Evolutionary conservation across 2,888 invertebrate species (phyloP).

Genomic region (Maniola hyperantus): DNA sequence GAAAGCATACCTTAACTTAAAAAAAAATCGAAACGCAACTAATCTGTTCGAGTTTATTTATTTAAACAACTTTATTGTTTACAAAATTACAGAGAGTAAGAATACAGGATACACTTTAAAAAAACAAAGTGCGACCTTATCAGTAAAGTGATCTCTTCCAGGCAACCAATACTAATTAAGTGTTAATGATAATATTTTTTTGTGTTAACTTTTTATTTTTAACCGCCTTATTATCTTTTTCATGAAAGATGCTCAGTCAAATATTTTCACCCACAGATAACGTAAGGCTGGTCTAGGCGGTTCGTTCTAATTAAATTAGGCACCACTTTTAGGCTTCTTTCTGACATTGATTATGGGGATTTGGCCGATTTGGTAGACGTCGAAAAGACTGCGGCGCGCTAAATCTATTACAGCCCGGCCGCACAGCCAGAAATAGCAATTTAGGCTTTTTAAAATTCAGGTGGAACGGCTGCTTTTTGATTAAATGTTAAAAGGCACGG

Average conservation of each 20-base stretch:
- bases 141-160: too few species aligned
- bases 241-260: constrained; percentile 10
- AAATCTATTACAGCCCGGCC: constrained; percentile 30
- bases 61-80: too few species aligned
- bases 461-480: constrained; percentile 15
- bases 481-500: constrained; percentile 22
- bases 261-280: constrained; percentile 12
- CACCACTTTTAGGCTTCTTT: constrained; percentile 43
- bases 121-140: too few species aligned
- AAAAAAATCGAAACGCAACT: too few species aligned
- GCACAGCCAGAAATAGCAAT: constrained; percentile 5
- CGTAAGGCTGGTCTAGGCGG: constrained; percentile 47
- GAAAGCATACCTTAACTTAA: too few species aligned
- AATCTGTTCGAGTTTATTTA: too few species aligned
- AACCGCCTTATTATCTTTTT: too few species aligned
- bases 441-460: constrained; percentile 16
- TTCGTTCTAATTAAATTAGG: constrained; percentile 43
- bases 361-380: constrained; percentile 36
- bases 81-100: too few species aligned
- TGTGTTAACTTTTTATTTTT: too few species aligned
- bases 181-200: too few species aligned
- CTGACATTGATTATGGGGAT: constrained; percentile 42
- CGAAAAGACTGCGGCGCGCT: constrained; percentile 22
- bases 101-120: too few species aligned
- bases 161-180: too few species aligned